Evolutionary conservation across 2,888 invertebrate genomes (phyloP).

Genomic region (Tanypteryx hageni): DNA sequence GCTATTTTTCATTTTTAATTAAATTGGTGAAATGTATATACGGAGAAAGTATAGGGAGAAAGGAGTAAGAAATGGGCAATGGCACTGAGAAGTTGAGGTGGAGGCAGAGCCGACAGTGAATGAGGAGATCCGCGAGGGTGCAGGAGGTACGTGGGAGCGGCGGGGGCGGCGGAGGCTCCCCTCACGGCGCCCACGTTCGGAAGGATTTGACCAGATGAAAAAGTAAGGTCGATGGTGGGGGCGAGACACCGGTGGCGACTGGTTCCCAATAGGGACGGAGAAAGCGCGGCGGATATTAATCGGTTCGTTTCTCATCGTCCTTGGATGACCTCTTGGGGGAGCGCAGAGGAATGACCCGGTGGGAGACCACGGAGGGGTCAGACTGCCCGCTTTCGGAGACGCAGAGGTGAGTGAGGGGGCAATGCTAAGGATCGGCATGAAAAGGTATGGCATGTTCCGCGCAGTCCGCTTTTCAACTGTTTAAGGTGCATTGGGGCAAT

Average conservation of each 20-base stretch:
- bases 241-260: background rate
- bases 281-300: background rate
- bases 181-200: background rate
- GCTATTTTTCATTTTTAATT: too few relatives aligned
- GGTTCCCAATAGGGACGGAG: too few relatives aligned
- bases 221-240: background rate
- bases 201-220: background rate
- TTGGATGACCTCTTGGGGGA: background rate
- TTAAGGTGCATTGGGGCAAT: background rate
- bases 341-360: background rate
- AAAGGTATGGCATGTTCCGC: background rate
- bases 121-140: background rate
- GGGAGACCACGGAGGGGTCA: background rate
- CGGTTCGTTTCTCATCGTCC: background rate
- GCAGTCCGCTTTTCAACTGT: slow-evolving; percentile 11
- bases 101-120: background rate
- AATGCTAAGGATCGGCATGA: background rate
- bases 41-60: background rate
- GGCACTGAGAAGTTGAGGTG: background rate
- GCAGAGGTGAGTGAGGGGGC: too few relatives aligned
- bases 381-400: background rate
- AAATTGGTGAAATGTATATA: too few relatives aligned
- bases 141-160: background rate
- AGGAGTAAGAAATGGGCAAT: background rate
- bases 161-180: background rate